Conservation (phyloP, 2,113 vertebrate genomes). For the Phrynocephalus versicolor region DNA sequence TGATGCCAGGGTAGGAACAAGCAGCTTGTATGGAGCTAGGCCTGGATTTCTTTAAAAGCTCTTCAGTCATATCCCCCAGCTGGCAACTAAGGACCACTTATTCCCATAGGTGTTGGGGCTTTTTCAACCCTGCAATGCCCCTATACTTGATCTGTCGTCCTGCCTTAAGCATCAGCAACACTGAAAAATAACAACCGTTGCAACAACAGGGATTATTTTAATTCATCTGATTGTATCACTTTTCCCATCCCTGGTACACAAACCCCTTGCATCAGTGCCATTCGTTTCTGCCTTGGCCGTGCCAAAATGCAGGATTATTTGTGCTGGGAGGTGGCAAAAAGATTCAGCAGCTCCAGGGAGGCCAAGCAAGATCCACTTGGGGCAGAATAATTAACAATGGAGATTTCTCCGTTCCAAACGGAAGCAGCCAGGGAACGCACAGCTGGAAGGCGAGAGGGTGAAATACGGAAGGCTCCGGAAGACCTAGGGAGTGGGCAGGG, state of each 20-base stretch:
- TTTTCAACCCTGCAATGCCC: no score
- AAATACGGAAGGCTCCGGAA: slow-evolving; percentile 43
- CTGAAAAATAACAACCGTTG: no score
- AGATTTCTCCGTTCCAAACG: slow-evolving; percentile 66
- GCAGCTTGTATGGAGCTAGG: no score
- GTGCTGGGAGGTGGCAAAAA: slow-evolving; percentile 65
- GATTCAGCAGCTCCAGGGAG: slow-evolving; percentile 69
- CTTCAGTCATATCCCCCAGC: no score
- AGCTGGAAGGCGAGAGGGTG: slow-evolving; percentile 47
- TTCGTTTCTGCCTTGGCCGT: slow-evolving; percentile 44
- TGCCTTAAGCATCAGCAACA: no score
- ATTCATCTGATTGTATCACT: slow-evolving; percentile 24
- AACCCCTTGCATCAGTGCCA: slow-evolving; percentile 40
- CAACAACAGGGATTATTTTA: slow-evolving; percentile 21
- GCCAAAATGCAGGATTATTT: slow-evolving; percentile 65
- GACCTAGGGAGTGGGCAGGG: neutral
- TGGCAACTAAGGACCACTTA: no score
- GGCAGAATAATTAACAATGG: slow-evolving; percentile 68
- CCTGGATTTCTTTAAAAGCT: no score
- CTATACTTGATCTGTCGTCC: no score
- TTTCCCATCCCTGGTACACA: slow-evolving; percentile 1
- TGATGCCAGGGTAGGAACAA: no score
- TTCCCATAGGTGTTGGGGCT: no score
- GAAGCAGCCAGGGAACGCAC: slow-evolving; percentile 62
- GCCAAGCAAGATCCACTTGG: slow-evolving; percentile 66